These are phyloP conservation scores for Deilephila porcellus DNA, from an alignment of 2,888 invertebrate genomes.

Conservation along the genomic window DNA sequence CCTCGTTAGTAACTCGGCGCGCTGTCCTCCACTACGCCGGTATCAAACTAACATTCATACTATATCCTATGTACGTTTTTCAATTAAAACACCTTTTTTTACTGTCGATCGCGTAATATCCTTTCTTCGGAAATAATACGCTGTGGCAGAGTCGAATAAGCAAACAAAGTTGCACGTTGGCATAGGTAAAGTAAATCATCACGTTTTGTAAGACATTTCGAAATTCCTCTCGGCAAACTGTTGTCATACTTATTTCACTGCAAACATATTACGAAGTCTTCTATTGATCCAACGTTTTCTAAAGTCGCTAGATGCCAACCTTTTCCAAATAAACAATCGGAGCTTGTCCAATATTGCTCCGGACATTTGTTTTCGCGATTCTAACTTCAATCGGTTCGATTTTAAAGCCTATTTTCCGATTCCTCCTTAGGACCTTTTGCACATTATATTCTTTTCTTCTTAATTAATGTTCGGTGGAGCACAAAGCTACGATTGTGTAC, in stretches of 20 bases:
- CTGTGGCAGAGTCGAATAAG: neutral
- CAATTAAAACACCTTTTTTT: constrained; percentile 51
- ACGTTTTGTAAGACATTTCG: constrained; percentile 6
- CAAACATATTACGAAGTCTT: constrained; percentile 48
- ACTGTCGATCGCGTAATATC: neutral
- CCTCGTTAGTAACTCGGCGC: constrained; percentile 79
- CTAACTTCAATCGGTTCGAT: constrained; percentile 41
- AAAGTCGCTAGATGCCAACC: constrained; percentile 53
- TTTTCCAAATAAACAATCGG: constrained; percentile 57
- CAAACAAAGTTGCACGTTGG: neutral
- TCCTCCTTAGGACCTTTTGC: constrained; percentile 53
- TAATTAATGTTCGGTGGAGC: constrained; percentile 79
- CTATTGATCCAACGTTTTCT: constrained; percentile 43
- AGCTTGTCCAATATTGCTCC: constrained; percentile 48
- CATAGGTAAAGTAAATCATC: neutral
- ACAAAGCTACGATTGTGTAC: constrained; percentile 75
- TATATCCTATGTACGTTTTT: constrained; percentile 49
- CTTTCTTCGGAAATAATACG: neutral
- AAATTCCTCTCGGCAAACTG: constrained; percentile 31
- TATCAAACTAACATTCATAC: constrained; percentile 53
- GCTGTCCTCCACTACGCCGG: constrained; percentile 56
- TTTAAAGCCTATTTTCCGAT: constrained; percentile 51
- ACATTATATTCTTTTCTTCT: constrained; percentile 64
- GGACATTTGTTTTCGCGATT: constrained; percentile 38
- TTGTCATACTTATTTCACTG: constrained; percentile 46